phyloP scores from a whole-genome alignment of 2,113 vertebrate species.

The Benitochromis conjunctus region DNA sequence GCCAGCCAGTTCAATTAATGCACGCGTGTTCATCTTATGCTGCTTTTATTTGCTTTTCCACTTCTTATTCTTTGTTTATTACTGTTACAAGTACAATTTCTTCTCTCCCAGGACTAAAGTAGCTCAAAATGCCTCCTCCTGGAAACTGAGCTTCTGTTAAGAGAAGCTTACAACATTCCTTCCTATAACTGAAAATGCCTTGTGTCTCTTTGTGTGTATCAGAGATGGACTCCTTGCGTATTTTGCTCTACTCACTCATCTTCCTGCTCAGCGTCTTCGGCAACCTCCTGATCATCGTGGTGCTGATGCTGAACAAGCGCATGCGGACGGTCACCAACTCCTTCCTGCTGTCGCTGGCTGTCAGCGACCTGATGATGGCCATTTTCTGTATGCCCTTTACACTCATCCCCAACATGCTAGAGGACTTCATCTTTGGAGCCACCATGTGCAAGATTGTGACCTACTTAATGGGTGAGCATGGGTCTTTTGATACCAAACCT shows the following conservation, averaged over 20 bases:
- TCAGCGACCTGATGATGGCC: constrained; percentile 92
- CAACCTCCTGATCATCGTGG: constrained; percentile 85
- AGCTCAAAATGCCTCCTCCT: neutral
- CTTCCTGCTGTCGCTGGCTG: constrained; percentile 90
- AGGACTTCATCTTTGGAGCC: constrained; percentile 89
- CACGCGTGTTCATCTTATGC: neutral
- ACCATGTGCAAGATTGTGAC: constrained; percentile 85
- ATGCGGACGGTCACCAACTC: constrained; percentile 93
- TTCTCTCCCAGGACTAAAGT: neutral
- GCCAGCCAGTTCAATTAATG: neutral
- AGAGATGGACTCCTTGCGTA: constrained; percentile 83
- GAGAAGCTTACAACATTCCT: neutral
- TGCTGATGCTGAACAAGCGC: constrained; percentile 85
- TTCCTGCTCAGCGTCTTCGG: constrained; percentile 87
- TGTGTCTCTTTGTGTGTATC: neutral
- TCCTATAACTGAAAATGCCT: neutral
- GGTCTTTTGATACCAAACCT: neutral
- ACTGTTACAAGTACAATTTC: neutral
- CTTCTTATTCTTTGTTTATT: neutral
- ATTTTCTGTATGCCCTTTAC: constrained; percentile 96
- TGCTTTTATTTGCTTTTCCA: neutral
- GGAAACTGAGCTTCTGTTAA: neutral
- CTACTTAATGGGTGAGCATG: constrained; percentile 90
- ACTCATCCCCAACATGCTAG: constrained; percentile 89
- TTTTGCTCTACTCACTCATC: constrained; percentile 85